Evolutionary conservation across 1,140 invertebrate genomes (phyloP), one percentile per base, ranked within the genome.

Genomic region (Drosophila bipectinata): DNA sequence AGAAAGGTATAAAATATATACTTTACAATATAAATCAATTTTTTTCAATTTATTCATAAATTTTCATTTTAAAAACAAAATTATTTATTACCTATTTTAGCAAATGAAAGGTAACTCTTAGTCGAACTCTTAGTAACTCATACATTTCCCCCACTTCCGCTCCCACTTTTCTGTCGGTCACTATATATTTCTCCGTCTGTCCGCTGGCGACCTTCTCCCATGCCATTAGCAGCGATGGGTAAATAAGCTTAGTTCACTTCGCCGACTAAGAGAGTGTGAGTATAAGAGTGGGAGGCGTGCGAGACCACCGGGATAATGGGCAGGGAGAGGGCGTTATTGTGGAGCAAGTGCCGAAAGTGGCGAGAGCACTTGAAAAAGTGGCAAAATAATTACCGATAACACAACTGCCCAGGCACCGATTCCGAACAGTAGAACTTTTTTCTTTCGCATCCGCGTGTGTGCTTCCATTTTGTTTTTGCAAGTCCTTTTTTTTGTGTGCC

Each of bases 311-410:
- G 21, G 2, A 21, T 21, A 21, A 5, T 39, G n/a, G 32, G 4
- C 12, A 5, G 15, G 62, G 2, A 21, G 12, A 3, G 24, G 48
- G 12, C 5, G 6, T 5, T 3, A 37, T 52, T 34, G 37, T 18
- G 2, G 45, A 51, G 26, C 32, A 39, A 30, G 39, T 39, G 47
- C 61, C 47, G 8, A 56, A 63, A 63, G 62, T 75, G 68, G 61
- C 63, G 56, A 77, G 49, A 77, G 68, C 74, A 56, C 44, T 75
- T 74, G 75, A 83, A 72, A 73, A 79, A 79, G 66, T 84, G 72
- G 80, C 59, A 79, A 84, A 84, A 84, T 84, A 84, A 84, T 84
- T 84, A 84, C 80, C 69, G 54, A 74, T 73, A 73, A 66, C 72
- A 37, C 37, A 64, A 64, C 51, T 52, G 59, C 59, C 63, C 59